A percentile compares a stretch with the other conserved stretches of the same genome.
These are phyloP conservation scores for Asarcornis scutulata DNA, from an alignment of 2,113 vertebrate genomes.

Conservation along the genomic window DNA sequence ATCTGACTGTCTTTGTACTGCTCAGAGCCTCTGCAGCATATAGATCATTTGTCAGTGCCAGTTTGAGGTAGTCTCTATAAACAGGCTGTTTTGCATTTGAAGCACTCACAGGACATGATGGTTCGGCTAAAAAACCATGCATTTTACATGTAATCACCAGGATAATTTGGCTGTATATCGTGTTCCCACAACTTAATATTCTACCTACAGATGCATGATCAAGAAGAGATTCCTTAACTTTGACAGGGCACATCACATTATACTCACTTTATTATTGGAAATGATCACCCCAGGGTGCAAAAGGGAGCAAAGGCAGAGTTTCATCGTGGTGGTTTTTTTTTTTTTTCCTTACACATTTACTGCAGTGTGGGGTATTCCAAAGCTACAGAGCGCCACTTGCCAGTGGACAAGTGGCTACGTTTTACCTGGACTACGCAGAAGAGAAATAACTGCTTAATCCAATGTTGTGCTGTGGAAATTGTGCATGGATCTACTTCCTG, in stretches of 20 bases:
- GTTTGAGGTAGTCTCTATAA: constrained; percentile 50
- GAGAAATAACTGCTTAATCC: neutral
- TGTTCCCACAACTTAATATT: constrained; percentile 69
- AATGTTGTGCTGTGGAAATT: neutral
- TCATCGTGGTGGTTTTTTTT: neutral
- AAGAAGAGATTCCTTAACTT: constrained; percentile 66
- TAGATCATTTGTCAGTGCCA: constrained; percentile 61
- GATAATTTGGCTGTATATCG: constrained; percentile 55
- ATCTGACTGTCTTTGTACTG: constrained; percentile 12
- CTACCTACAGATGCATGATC: constrained; percentile 64
- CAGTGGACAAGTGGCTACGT: neutral
- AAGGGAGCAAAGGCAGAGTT: constrained; percentile 40
- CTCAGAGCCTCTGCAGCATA: constrained; percentile 17
- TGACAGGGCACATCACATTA: constrained; percentile 72
- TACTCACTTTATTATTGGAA: constrained; percentile 71
- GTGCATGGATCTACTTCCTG: accelerated
- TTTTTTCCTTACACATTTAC: neutral
- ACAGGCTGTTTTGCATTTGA: constrained; percentile 66
- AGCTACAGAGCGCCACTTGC: constrained; percentile 59
- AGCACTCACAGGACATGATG: constrained; percentile 51
- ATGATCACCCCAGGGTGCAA: constrained; percentile 67
- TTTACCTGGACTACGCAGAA: neutral
- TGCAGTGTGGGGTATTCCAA: constrained; percentile 7
- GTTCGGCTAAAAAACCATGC: constrained; percentile 30
- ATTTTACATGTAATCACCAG: constrained; percentile 66